Percentiles rank a stretch among this genome's conserved stretches.
phyloP scores from a whole-genome alignment of 2,113 vertebrate genomes.

The Pan paniscus region DNA sequence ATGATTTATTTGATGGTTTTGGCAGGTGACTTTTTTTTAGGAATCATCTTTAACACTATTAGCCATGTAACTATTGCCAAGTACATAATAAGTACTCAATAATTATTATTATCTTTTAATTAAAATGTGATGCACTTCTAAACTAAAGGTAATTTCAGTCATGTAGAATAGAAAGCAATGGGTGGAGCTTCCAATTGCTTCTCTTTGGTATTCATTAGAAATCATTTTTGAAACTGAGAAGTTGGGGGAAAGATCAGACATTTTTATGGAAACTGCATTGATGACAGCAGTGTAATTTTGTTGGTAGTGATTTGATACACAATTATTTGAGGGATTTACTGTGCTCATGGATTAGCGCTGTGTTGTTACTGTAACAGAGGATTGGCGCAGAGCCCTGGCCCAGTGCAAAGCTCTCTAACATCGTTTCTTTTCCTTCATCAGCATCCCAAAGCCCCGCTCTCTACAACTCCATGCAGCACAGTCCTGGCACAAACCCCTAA shows the following conservation, averaged over 20 bases:
- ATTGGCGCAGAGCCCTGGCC: constrained; percentile 18
- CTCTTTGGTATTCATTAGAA: constrained; percentile 14
- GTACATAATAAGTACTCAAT: not conserved
- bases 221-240: not conserved
- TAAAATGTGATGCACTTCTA: not conserved
- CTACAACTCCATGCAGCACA: not conserved
- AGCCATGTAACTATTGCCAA: constrained; percentile 27
- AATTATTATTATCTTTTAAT: not conserved
- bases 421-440: not conserved
- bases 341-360: not conserved
- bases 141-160: constrained; percentile 6
- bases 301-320: not conserved
- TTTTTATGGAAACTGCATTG: not conserved
- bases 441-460: not conserved
- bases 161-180: not conserved
- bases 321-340: not conserved
- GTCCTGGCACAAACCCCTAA: constrained; percentile 4
- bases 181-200: not conserved
- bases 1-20: not conserved
- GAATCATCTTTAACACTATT: constrained; percentile 32
- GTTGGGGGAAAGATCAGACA: not conserved
- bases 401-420: not conserved
- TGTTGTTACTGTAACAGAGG: not conserved
- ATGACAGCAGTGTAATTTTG: not conserved
- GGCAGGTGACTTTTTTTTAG: constrained; percentile 43